Evolutionary conservation across 2,113 vertebrate genomes (phyloP), one percentile per base, ranked within the genome.

Genomic region (Leptobrachium leishanense): DNA sequence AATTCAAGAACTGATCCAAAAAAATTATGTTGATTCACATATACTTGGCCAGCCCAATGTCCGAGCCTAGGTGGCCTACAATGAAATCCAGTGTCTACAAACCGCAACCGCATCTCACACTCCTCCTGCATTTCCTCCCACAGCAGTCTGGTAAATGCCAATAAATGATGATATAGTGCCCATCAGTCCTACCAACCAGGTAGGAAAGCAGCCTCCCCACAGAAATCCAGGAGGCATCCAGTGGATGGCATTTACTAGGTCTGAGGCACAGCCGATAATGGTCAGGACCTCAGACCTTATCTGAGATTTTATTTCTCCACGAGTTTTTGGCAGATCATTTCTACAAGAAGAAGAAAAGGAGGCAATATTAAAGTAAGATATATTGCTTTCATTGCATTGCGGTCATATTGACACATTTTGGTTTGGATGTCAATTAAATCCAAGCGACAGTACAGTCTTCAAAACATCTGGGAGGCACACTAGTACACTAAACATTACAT

Each of bases 201-300:
- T 85, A 2, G 97, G 95, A 83, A 96, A 96, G 2, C 9, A 66
- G 40, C 96, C 96, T 0, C 95, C 95, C 98, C 98, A 99, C 1
- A 99, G 89, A 63, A 98, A 87, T 0, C 98, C 98, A 0, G 90
- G 88, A 0, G 97, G 95, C 92, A 99, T 91, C 98, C 98, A 99
- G 72, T 99, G 96, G 83, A 99, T 75, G 0, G 97, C 95, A 0
- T 98, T 99, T 82, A 84, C 87, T 68, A 99, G 89, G 84, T 99
- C 98, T 0, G 95, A 94, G 83, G 88, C 2, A 46, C 88, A 88
- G 68, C 91, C 88, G 65, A 97, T 50, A 67, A 97, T 63, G 10
- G 84, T 90, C 62, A 99, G 74, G 0, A 87, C 43, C 84, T 99
- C 96, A 0, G 85, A 82, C 77, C 39, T 85, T 65, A 87, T 76